phyloP scores from a whole-genome alignment of 2,113 vertebrate genomes.

The human region DNA sequence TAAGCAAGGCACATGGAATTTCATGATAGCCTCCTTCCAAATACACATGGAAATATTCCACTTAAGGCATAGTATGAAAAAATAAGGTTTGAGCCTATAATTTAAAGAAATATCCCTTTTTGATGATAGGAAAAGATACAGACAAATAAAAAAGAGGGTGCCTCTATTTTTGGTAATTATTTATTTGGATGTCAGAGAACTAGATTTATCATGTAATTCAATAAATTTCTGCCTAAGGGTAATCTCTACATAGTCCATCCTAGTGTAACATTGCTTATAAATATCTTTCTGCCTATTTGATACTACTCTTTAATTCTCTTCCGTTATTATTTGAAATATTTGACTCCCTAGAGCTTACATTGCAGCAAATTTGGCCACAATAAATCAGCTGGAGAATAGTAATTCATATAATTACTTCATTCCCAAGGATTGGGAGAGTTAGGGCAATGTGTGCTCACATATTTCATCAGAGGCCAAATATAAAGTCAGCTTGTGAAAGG shows the following conservation, averaged over 20 bases:
- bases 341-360: not conserved
- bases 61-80: not conserved
- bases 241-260: constrained; percentile 29
- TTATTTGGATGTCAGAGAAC: constrained; percentile 23
- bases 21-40: not conserved
- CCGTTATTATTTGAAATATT: constrained; percentile 39
- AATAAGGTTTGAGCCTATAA: not conserved
- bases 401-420: not conserved
- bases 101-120: not conserved
- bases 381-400: not conserved
- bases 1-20: not conserved
- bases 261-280: constrained; percentile 40
- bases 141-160: not conserved
- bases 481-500: not conserved
- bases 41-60: not conserved
- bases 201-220: constrained; percentile 53
- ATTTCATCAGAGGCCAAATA: not conserved
- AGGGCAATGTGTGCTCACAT: not conserved
- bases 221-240: constrained; percentile 14
- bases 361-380: not conserved
- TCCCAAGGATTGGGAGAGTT: not conserved
- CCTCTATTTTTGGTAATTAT: not conserved
- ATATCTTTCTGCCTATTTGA: not conserved
- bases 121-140: not conserved
- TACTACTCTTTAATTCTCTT: constrained; percentile 35